Base-by-base conservation (phyloP, 2,797 vertebrate species). In the Streptopelia turtur region DNA sequence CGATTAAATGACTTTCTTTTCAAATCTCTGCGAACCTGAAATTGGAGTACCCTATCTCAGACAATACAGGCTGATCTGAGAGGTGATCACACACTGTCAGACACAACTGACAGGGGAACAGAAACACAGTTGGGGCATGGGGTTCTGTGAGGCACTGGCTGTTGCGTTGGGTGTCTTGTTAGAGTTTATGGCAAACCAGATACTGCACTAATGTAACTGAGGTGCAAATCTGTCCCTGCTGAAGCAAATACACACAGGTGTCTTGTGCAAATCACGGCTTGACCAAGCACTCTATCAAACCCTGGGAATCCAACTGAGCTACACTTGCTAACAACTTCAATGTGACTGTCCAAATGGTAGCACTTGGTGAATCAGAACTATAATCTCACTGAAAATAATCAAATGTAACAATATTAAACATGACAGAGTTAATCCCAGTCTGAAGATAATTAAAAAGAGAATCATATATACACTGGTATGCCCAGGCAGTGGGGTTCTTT, bases 81-180 rank as follows among this genome's bases (percentile, higher is more conserved):
- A 35, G n/a, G 59, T 45, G 43, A 50, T 25, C 8, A 3, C 12
- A 25, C 28, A 22, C 47, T 52, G 15, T 24, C 41, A 13, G 1
- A 3, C 11, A 23, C 20, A 89, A 25, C 41, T 49, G 64, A 24
- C 9, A 1, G 41, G 17, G 7, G 7, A 68, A 53, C 7, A 56
- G 60, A 86, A 91, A 45, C 5, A 15, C 27, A 81, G 56, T 22
- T 5, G 13, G 43, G 39, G 41, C 22, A 77, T 17, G 37, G 56
- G 43, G 23, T 11, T 8, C 30, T 9, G 4, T 14, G 43, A 66
- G 49, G 31, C 16, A 20, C 24, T 30, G 31, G 17, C 49, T 86
- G n/a, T 23, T 60, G 35, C 0, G 0, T 1, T 30, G 20, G 11
- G 21, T 31, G 57, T 52, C 28, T 74, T 3, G 0, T 7, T 0